Base-by-base conservation (phyloP, 2,797 vertebrate genomes). In the Ciconia nigra region DNA sequence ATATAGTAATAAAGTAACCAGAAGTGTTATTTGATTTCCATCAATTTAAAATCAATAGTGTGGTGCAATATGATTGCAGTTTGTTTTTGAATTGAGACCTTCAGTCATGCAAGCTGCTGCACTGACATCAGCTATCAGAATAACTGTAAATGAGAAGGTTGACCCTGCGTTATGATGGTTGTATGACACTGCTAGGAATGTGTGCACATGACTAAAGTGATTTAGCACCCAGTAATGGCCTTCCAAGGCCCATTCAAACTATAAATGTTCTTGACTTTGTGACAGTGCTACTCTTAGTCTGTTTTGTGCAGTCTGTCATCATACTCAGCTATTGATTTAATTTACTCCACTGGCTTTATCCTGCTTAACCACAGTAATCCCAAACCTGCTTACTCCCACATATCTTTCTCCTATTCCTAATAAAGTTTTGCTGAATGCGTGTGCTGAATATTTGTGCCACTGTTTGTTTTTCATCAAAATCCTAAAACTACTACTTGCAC, bases 291-390 rank as follows among this genome's bases (percentile, higher is more conserved):
- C 55, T 93, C 51, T 61, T 59, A 67, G 44, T 61, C 24, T 83
- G 37, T 74, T 95, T 90, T 88, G n/a, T 85, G 44, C 63, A 83
- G 37, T 61, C 41, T 92, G 77, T 55, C 80, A 92, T 90, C 51
- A n/a, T 73, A 39, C 73, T 93, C 77, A 67, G 93, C 80, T 93
- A 87, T 73, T 92, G 88, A 90, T 94, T 94, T 95, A 90, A 96
- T 93, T 90, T 94, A 87, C 83, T 94, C 67, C 61, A 24, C 61
- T 59, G 26, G n/a, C 46, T 96, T 96, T 95, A 92, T 83, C 80
- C 93, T 90, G 46, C 85, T 96, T 94, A 94, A 92, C 33, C 44
- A 70, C 47, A 65, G 57, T 94, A 92, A 96, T 93, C 82, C 54
- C 79, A 86, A 85, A 91, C 82, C 69, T 95, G 69, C 31, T 93